A percentile compares a stretch with the other conserved stretches of the same genome.
Evolutionary conservation across 2,797 vertebrate species (phyloP).

Genomic region (Florisuga fusca): DNA sequence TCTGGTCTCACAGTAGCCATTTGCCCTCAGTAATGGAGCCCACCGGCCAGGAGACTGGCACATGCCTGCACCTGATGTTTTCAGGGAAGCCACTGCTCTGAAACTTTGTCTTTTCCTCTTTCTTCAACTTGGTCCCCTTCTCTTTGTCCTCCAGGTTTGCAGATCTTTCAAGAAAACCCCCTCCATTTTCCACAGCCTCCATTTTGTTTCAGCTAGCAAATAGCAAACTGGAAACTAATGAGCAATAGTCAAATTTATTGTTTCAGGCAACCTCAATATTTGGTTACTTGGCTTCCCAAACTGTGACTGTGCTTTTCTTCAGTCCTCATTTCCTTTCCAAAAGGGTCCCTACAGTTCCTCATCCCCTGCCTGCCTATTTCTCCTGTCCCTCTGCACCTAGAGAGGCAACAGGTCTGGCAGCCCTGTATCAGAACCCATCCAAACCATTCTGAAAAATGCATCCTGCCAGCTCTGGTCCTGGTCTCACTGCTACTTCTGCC

Average conservation of each 20-base stretch:
- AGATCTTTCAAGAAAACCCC: background rate
- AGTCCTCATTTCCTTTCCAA: background rate
- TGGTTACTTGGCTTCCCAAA: constrained; percentile 19
- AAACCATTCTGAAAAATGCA: background rate
- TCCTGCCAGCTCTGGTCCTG: background rate
- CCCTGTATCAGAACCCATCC: rapidly evolving
- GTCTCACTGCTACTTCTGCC: background rate
- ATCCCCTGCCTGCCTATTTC: rapidly evolving
- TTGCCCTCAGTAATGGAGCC: background rate
- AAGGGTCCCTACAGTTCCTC: background rate
- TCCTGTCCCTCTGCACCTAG: rapidly evolving
- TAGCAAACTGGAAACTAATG: background rate
- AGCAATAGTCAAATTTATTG: background rate
- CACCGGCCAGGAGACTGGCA: background rate
- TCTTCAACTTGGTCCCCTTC: background rate
- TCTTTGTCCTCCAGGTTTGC: background rate
- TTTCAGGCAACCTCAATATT: background rate
- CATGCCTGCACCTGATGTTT: background rate
- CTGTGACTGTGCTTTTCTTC: background rate
- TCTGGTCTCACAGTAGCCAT: background rate
- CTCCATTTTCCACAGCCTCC: background rate
- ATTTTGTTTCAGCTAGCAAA: background rate
- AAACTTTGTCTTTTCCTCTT: background rate
- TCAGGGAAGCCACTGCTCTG: background rate
- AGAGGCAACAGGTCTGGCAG: background rate